These are phyloP conservation scores for Orycteropus afer DNA, from an alignment of 2,113 vertebrate species.

Conservation along the genomic window DNA sequence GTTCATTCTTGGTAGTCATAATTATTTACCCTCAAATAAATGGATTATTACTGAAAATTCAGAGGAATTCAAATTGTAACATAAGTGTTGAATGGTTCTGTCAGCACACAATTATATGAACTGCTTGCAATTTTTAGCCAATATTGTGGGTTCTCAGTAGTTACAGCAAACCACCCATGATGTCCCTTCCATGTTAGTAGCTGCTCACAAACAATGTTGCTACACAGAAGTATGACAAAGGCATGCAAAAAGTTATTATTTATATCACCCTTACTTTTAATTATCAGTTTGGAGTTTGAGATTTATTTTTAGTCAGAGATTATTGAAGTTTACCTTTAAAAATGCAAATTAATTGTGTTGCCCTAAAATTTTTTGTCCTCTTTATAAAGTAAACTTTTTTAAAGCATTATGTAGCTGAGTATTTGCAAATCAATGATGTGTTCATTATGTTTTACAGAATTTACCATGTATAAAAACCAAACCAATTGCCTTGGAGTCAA, in stretches of 20 bases:
- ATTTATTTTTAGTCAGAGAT: background rate
- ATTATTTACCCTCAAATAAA: background rate
- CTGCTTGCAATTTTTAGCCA: accelerated
- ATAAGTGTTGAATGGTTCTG: accelerated
- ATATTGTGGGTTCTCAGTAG: accelerated
- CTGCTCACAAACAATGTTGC: accelerated
- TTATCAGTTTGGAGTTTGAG: background rate
- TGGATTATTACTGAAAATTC: background rate
- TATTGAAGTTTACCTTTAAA: background rate
- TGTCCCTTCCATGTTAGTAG: accelerated
- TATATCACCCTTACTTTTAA: background rate
- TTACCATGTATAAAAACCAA: background rate
- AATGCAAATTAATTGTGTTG: background rate
- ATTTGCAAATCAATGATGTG: background rate
- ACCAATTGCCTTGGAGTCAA: no score
- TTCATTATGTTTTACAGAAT: no score
- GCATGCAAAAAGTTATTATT: no score
- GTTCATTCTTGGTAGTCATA: background rate
- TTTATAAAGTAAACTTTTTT: background rate
- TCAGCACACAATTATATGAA: accelerated
- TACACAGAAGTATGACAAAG: accelerated
- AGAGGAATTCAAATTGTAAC: background rate
- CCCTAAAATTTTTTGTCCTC: background rate
- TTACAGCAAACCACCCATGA: accelerated
- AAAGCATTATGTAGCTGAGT: background rate